Evolutionary conservation across 2,113 vertebrate species (phyloP).

Genomic region (Nothobranchius furzeri): DNA sequence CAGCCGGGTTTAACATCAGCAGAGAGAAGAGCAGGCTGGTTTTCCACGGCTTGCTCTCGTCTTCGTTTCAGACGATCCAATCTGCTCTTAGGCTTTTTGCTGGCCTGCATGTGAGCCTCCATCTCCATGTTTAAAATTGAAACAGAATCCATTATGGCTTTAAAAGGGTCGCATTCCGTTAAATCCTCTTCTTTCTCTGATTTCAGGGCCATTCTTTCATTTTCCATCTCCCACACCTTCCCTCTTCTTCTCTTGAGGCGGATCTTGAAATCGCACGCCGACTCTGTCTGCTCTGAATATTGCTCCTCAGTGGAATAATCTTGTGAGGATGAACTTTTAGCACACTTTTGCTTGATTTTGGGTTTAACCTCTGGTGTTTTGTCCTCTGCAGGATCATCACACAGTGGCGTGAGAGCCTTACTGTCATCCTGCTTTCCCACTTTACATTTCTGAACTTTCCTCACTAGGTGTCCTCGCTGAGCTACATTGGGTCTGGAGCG

Average conservation of each 20-base stretch:
- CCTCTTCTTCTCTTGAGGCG: conserved; percentile 77
- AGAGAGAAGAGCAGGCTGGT: too few relatives aligned
- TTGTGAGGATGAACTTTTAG: background rate
- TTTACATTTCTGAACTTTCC: conserved; percentile 32
- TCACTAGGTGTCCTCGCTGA: conserved; percentile 17
- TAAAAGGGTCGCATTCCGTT: conserved; percentile 68
- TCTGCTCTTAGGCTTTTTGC: conserved; percentile 65
- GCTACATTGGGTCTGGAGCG: conserved; percentile 41
- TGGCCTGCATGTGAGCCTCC: conserved; percentile 74
- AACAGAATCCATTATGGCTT: conserved; percentile 79
- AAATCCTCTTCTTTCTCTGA: conserved; percentile 38
- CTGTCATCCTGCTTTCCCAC: conserved; percentile 1
- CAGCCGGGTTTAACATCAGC: background rate
- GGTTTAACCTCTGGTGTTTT: background rate
- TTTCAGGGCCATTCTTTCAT: conserved; percentile 35
- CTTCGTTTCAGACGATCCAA: conserved; percentile 64
- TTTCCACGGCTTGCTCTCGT: conserved; percentile 36
- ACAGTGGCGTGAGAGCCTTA: background rate
- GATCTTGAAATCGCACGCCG: conserved; percentile 70
- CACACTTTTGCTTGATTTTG: background rate
- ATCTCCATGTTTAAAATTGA: conserved; percentile 79
- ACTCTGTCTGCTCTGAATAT: conserved; percentile 45
- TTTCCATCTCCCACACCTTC: conserved; percentile 78
- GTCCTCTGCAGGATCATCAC: background rate
- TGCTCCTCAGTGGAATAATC: conserved; percentile 12